phyloP scores from a whole-genome alignment of 2,797 vertebrate species.

The Acrossocheilus wenchowensis region DNA sequence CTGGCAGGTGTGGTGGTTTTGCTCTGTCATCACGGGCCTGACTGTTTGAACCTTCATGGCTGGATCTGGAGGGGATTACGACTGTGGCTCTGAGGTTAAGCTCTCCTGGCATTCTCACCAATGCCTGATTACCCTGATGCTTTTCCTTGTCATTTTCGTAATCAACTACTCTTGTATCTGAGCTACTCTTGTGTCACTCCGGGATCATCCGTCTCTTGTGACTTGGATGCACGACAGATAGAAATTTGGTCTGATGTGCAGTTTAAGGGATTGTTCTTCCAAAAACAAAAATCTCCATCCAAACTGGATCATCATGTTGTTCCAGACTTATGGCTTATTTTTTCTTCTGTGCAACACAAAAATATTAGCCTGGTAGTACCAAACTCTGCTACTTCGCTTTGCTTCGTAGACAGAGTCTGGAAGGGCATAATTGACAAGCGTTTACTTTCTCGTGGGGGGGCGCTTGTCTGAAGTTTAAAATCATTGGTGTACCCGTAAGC shows the following conservation, averaged over 20 bases:
- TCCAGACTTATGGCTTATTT: background rate
- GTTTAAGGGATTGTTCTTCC: background rate
- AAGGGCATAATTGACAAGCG: too few species aligned
- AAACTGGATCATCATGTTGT: background rate
- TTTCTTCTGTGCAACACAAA: background rate
- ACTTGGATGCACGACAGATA: background rate
- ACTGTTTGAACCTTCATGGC: slow-evolving; percentile 39
- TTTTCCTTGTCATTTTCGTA: slow-evolving; percentile 28
- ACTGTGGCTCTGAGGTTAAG: slow-evolving; percentile 51
- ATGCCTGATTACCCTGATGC: slow-evolving; percentile 44
- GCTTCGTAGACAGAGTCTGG: too few species aligned
- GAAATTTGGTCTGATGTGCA: background rate
- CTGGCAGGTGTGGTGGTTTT: slow-evolving; percentile 60
- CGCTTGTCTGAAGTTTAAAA: too few species aligned
- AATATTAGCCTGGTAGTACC: too few species aligned
- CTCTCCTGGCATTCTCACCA: slow-evolving; percentile 45
- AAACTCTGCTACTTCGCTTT: too few species aligned
- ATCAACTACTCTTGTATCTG: slow-evolving; percentile 11
- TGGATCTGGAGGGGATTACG: slow-evolving; percentile 52
- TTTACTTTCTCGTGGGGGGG: too few species aligned
- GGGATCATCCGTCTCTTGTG: slow-evolving; percentile 26
- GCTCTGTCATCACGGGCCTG: slow-evolving; percentile 64
- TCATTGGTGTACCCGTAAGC: too few species aligned
- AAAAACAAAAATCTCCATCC: background rate
- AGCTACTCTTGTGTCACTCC: background rate